Evolutionary conservation across 2,888 invertebrate genomes (phyloP), one percentile per base, ranked within the genome.

Genomic region (Malthinus seriepunctatus): DNA sequence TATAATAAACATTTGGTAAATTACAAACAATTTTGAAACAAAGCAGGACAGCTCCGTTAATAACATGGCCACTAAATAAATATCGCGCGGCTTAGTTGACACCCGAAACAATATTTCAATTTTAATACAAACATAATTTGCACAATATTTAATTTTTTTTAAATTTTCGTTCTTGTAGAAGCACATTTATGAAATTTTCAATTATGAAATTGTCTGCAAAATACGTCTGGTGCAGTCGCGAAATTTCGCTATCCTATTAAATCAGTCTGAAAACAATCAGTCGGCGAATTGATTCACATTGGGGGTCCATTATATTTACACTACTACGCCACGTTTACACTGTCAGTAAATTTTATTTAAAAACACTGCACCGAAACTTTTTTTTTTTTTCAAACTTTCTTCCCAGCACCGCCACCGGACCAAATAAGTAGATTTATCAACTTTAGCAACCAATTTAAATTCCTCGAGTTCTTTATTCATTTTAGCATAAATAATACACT

Each of bases 191-290:
- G 64, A 66, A 65, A 66, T 64, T 51, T 56, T 64, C 67, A 74
- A 74, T 75, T 74, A 74, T 71, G 69, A 70, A 73, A 70, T 74
- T 73, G 72, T 74, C 73, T 71, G 55, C 63, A 60, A n/a, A n/a
- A 63, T 59, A 51, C 64, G 74, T 74, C 74, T 74, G 71, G 69
- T 72, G 72, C 73, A 73, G 73, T 71, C 71, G 70, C 72, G 69
- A 68, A 23, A 71, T 66, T 64, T 63, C 66, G 62, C 64, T 66
- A 64, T 66, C 60, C 64, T 75, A 78, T 78, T 78, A 78, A 78
- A 74, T 23, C 77, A 74, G 76, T 73, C 76, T 77, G 77, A 73
- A 78, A 77, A 77, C 78, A 78, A 78, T 78, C 78, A 78, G 76
- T 70, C 72, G 73, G 71, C 70, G 77, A 77, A 78, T 77, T 78